Evolutionary conservation across 2,888 invertebrate genomes (phyloP), one percentile per base, ranked within the genome.

Genomic region (Oxycera nigricornis): DNA sequence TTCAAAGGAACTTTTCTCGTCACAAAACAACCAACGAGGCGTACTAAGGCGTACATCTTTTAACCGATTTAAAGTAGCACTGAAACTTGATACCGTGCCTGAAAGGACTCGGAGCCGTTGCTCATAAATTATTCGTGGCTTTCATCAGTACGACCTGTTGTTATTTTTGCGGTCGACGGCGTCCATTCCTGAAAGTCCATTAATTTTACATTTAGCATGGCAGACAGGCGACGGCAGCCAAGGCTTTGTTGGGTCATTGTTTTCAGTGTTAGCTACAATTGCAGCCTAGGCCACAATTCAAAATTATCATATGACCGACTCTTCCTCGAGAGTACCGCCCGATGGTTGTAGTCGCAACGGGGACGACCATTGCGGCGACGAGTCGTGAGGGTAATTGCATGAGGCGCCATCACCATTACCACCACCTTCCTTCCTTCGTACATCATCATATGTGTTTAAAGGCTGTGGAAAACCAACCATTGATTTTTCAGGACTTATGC

Each of bases 131-230:
- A 62, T 62, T 62, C 62, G 2, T n/a, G 20, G 31, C 35, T 62
- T 62, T 62, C 35, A 22, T 62, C 62, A 22, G 39, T 2, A 35
- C 22, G 31, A 62, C 62, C 35, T 31, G 62, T 62, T 62, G 62
- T 62, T 62, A 62, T 62, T 35, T 62, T 62, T 62, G 62, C 22
- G 62, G 62, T 62, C 62, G 17, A 62, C 22, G 39, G 35, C 62
- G 17, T 62, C 35, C 62, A 35, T 17, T 62, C 39, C 22, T 31
- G 9, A 62, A 62, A 62, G 31, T 62, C 62, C 62, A 62, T 62
- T 62, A 62, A 62, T 62, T 62, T 62, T 62, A 7, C 62, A 62
- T 62, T 35, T 35, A 62, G 35, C 62, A n/a, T 11, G 39, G n/a
- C 1, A 24, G 55, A 46, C 46, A 46, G n/a, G 11, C 14, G 14